Conservation (phyloP, 2,113 vertebrate genomes). For the Phodopus roborovskii region DNA sequence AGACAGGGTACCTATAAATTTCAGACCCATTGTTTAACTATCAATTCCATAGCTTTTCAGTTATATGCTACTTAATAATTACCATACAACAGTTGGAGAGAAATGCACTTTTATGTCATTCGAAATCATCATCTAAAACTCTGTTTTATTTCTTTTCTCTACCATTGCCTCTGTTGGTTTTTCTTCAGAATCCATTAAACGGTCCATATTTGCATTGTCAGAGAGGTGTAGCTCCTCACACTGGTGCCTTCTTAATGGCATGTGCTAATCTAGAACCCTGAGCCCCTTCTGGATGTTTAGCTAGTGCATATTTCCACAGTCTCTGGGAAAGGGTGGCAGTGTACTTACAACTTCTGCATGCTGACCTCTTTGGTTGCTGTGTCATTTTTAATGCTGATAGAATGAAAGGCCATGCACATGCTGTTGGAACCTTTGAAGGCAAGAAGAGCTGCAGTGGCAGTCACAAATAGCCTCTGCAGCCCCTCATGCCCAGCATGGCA, state of each 20-base stretch:
- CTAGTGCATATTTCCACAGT: constrained; percentile 83
- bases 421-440: constrained; percentile 70
- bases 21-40: constrained; percentile 65
- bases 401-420: constrained; percentile 75
- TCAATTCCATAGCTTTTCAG: constrained; percentile 61
- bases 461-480: not conserved
- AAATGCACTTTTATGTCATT: constrained; percentile 68
- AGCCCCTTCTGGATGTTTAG: constrained; percentile 85
- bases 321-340: constrained; percentile 81
- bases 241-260: constrained; percentile 85
- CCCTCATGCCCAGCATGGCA: constrained; percentile 8
- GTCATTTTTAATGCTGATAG: constrained; percentile 86
- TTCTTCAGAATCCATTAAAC: constrained; percentile 80
- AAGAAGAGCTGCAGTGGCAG: not conserved
- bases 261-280: constrained; percentile 88
- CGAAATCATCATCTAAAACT: constrained; percentile 36
- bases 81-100: not conserved
- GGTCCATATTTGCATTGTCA: constrained; percentile 81
- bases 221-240: constrained; percentile 84
- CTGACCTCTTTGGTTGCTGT: constrained; percentile 79
- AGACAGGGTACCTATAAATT: constrained; percentile 49
- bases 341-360: constrained; percentile 84
- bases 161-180: constrained; percentile 83
- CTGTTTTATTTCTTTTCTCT: constrained; percentile 42
- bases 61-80: constrained; percentile 70